phyloP scores from a whole-genome alignment of 2,797 vertebrate genomes.

The Alexandromys oeconomus region DNA sequence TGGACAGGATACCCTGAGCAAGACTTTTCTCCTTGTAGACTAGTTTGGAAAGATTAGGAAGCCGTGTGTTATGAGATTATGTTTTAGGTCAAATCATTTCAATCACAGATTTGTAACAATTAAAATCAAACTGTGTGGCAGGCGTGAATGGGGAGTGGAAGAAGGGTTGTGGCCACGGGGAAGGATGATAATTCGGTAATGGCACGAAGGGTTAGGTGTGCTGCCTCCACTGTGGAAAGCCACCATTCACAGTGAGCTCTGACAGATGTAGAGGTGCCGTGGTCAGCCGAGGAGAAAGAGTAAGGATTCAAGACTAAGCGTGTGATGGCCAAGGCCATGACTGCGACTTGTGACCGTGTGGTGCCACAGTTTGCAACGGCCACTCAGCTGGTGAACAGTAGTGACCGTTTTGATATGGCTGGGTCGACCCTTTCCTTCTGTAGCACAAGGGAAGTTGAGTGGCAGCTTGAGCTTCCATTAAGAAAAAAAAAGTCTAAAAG shows the following conservation, averaged over 20 bases:
- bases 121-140: not conserved
- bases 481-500: not conserved
- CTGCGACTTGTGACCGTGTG: not conserved
- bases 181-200: not conserved
- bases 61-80: not conserved
- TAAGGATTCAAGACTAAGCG: not conserved
- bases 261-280: not conserved
- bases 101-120: not conserved
- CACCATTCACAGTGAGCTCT: not conserved
- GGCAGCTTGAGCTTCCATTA: slow-evolving; percentile 26
- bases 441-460: slow-evolving; percentile 4
- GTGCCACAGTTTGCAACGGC: not conserved
- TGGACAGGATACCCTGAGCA: not conserved
- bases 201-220: not conserved
- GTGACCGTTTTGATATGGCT: slow-evolving; percentile 1
- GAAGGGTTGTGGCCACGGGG: not conserved
- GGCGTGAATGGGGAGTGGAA: not conserved
- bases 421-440: not conserved
- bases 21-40: not conserved
- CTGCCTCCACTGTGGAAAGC: not conserved
- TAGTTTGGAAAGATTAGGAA: not conserved
- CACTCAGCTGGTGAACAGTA: not conserved
- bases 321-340: not conserved
- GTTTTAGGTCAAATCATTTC: not conserved
- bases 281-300: not conserved